Evolutionary conservation across 2,113 vertebrate species (phyloP).

Genomic region (Indicator maculatus): DNA sequence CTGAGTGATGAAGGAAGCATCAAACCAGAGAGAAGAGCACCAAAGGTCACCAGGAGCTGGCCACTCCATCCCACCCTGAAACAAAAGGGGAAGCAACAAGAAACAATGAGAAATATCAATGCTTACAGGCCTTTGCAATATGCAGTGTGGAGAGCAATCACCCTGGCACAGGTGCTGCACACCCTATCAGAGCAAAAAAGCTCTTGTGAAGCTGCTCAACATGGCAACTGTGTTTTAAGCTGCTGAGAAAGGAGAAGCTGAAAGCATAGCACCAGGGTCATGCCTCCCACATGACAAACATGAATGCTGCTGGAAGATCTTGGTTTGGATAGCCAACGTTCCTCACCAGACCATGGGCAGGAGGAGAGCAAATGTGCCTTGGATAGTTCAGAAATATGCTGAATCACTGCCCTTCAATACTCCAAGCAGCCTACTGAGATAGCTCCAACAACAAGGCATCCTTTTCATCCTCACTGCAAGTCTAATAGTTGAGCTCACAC

Average conservation of each 20-base stretch:
- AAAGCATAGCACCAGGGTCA: neutral
- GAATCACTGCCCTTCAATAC: neutral
- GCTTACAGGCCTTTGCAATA: fast-evolving
- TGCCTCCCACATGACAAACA: neutral
- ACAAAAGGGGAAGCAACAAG: neutral
- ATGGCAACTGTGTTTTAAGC: neutral
- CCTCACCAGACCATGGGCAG: neutral
- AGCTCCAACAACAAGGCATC: neutral
- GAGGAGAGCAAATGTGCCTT: neutral
- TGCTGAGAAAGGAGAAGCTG: neutral
- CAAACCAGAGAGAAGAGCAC: neutral
- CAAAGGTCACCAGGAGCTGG: neutral
- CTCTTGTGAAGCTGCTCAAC: too few species aligned
- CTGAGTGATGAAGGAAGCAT: neutral
- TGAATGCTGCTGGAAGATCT: neutral
- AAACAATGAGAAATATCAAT: neutral
- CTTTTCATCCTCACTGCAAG: neutral
- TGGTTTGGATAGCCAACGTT: neutral
- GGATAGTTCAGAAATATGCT: neutral
- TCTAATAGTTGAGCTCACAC: neutral
- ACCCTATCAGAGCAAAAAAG: neutral
- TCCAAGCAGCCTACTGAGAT: neutral
- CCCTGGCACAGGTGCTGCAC: neutral
- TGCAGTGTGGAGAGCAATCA: neutral
- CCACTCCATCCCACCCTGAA: neutral